Conservation (phyloP, 2,888 invertebrate genomes). For the Vesta saturnalis region DNA sequence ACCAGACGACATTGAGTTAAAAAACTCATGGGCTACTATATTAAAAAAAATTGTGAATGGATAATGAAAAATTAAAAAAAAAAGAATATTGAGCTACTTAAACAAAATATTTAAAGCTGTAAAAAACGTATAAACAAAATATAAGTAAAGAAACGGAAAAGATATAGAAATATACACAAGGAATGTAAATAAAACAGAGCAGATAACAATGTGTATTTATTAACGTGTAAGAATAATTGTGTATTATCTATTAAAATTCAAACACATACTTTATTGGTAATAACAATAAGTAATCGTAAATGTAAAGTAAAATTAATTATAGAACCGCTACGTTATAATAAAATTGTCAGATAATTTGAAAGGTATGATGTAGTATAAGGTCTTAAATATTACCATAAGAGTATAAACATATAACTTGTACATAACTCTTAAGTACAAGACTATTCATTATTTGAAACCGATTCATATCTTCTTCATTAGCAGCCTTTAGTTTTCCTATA, state of each 20-base stretch:
- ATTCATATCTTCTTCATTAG: conserved; percentile 1
- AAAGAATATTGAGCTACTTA: too few species aligned
- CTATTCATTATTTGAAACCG: not conserved
- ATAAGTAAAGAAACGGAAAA: too few species aligned
- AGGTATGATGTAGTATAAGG: too few species aligned
- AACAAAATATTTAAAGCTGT: too few species aligned
- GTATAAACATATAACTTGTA: not conserved
- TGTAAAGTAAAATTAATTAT: not conserved
- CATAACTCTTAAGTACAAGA: not conserved
- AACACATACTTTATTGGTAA: not conserved
- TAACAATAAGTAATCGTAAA: not conserved
- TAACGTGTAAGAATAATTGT: not conserved
- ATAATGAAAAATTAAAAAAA: too few species aligned
- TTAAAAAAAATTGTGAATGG: too few species aligned
- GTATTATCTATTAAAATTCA: not conserved
- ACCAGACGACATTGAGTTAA: too few species aligned
- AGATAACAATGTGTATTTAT: too few species aligned
- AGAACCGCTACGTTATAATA: not conserved
- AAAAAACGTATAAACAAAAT: too few species aligned
- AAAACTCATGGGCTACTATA: too few species aligned
- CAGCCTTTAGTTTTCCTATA: conserved; percentile 1
- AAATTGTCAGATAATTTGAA: not conserved
- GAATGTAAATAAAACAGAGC: too few species aligned
- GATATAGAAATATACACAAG: too few species aligned
- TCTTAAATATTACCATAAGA: not conserved